Evolutionary conservation across 1,140 invertebrate genomes (phyloP), one percentile per base, ranked within the genome.

Genomic region (Tetragnatha versicolor): DNA sequence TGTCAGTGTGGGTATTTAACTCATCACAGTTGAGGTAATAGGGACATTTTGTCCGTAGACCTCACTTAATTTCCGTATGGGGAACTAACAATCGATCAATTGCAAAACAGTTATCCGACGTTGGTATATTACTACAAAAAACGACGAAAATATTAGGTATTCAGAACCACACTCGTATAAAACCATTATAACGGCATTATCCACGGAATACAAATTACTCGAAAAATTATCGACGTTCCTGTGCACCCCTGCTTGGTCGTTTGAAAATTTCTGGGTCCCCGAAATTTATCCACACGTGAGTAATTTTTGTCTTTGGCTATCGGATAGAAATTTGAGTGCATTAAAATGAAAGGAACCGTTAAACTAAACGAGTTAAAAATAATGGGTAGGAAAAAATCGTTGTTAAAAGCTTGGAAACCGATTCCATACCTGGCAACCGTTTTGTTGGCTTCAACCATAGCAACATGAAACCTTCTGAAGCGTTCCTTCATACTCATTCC

Each of bases 381-480:
- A 70, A 31, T 42, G 20, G 25, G 25, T 51, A 53, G n/a, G n/a
- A 53, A 70, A 70, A 53, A 70, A 58, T 70, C 68, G 68, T 58
- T 55, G 27, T 49, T 39, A 70, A 70, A 70, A 70, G 68, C 68
- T 42, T 55, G 29, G 49, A 37, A 55, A 35, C 42, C 47, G 29
- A 25, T 70, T 20, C 31, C 25, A 37, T 25, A 55, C 68, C 5
- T 70, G 49, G 68, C 68, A 70, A 70, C 68, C 68, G 68, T 55
- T 70, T 70, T 70, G 68, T 70, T 70, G 39, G 31, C 20, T 22
- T 31, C 31, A 55, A 70, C 49, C 68, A 55, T 70, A 70, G 68
- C 68, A 70, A 70, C 68, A 70, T 70, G 31, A 33, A 47, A 17
- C 25, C 29, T 39, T 12, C 51, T 37, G n/a, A 65, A 65, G 33